phyloP scores from a whole-genome alignment of 2,888 invertebrate genomes.

The Mythimna pallens region DNA sequence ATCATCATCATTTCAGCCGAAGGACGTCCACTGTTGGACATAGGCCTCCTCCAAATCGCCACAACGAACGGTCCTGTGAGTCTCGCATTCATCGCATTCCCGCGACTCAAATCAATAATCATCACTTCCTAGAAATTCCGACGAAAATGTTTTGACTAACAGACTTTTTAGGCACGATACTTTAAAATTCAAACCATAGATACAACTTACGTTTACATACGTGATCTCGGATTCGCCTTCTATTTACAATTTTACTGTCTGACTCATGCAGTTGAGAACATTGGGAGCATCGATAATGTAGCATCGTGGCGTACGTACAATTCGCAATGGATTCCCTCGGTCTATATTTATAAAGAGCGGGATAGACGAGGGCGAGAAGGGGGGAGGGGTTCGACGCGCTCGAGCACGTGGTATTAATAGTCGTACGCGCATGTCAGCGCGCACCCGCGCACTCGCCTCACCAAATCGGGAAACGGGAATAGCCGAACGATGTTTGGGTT shows the following conservation, averaged over 20 bases:
- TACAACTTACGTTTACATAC: slow-evolving; percentile 34
- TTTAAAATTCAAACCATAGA: slow-evolving; percentile 29
- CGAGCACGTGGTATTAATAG: slow-evolving; percentile 88
- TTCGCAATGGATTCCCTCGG: slow-evolving; percentile 85
- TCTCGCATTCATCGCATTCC: too few relatives aligned
- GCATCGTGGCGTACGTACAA: slow-evolving; percentile 67
- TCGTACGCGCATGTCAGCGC: slow-evolving; percentile 82
- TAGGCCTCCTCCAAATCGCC: too few relatives aligned
- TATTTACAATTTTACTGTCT: slow-evolving; percentile 70
- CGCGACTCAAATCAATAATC: background rate
- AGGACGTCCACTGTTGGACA: too few relatives aligned
- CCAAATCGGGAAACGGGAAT: slow-evolving; percentile 87
- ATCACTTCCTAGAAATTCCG: background rate
- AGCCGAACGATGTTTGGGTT: slow-evolving; percentile 69
- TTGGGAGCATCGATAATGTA: slow-evolving; percentile 70
- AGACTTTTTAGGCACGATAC: slow-evolving; percentile 25
- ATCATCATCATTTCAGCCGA: too few relatives aligned
- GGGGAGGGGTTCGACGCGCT: slow-evolving; percentile 52
- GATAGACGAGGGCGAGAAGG: slow-evolving; percentile 71
- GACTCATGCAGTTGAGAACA: slow-evolving; percentile 71
- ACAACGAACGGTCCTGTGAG: too few relatives aligned
- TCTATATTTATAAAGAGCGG: slow-evolving; percentile 83
- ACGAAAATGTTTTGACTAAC: slow-evolving; percentile 1
- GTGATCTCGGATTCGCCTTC: slow-evolving; percentile 44
- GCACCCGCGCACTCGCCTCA: slow-evolving; percentile 76